Evolutionary conservation across 2,113 vertebrate genomes (phyloP), one percentile per base, ranked within the genome.

Genomic region (Peromyscus californicus): DNA sequence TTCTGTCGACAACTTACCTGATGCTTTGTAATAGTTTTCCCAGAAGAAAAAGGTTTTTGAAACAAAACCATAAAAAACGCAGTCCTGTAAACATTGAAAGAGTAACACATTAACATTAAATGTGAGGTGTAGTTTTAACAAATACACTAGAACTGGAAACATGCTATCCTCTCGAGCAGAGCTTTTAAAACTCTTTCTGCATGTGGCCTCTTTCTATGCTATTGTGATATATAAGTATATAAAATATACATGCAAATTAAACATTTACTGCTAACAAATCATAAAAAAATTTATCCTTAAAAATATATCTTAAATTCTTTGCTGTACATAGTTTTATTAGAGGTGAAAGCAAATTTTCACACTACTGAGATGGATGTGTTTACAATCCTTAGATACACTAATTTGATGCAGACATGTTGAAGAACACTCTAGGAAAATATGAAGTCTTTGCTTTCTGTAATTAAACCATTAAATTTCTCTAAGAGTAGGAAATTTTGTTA

Each of bases 31-130:
- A 99, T 98, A 70, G 97, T 98, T 98, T 99, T 99, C 86, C 99
- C 99, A 97, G 99, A 99, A 69, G 99, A 99, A 98, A 99, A 99
- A 16, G 99, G 99, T 95, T 99, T 99, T 99, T 99, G 99, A 98
- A 99, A 99, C 98, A 99, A 99, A 98, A 99, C 99, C 98, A 99
- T 99, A 98, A 99, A 98, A 98, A 99, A 91, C 19, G 99, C 99
- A 99, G 99, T 99, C 98, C 99, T 99, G 97, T 89, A 92, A 96
- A 59, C 95, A 61, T 93, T 69, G 69, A 98, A 98, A 98, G 39
- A 97, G 48, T 91, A 39, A 97, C 74, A 97, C 59, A 85, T 76
- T 59, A 96, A 89, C 48, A 86, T 95, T 57, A 96, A 29, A 74
- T 74, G 51, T 5, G 75, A 93, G 15, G n/a, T 95, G 9, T 54